Base-by-base conservation (phyloP, 2,888 invertebrate species). In the Scaptomyza cyrtandrae region DNA sequence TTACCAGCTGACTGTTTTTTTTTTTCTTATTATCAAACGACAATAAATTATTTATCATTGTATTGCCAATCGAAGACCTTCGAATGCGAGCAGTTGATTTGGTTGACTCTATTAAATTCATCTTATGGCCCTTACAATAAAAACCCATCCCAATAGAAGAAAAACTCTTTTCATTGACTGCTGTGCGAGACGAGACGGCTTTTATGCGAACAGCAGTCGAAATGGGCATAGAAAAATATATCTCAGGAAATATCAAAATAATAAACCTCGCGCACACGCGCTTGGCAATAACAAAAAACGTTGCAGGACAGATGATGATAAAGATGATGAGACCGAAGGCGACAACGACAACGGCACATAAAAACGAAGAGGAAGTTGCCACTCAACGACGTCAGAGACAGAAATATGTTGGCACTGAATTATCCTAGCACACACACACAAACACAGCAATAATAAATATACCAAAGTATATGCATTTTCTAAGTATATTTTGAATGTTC, bases 201-300 rank as follows among this genome's bases (percentile, higher is more conserved):
- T 55, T 41, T 29, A 10, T 29, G 37, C 35, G 14, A 24, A 24
- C 6, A 43, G 14, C 43, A 29, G 45, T 49, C 57, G 48, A 58
- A 64, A 63, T 76, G 71, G 62, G 63, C 71, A 75, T 65, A 68
- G 77, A 79, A 77, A 72, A 72, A 68, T 63, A 75, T 63, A 63
- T 71, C 64, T 35, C 56, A 65, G 79, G 72, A 83, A 82, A 82
- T 83, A 78, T 83, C 71, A 65, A 72, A 83, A 79, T 79, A 81
- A 83, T 81, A 83, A 62, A 81, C 75, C 64, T 43, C 58, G 58
- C 45, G 67, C 70, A 72, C 79, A 79, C 70, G 71, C 71, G 68
- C 56, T 68, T 57, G 63, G 54, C 39, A 74, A 59, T 16, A 57
- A 24, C 24, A 24, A 62, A 49, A 53, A 41, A 41, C 49, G 27